Evolutionary conservation across 1,140 invertebrate species (phyloP), one percentile per base, ranked within the genome.

Genomic region (Belonocnema kinseyi): DNA sequence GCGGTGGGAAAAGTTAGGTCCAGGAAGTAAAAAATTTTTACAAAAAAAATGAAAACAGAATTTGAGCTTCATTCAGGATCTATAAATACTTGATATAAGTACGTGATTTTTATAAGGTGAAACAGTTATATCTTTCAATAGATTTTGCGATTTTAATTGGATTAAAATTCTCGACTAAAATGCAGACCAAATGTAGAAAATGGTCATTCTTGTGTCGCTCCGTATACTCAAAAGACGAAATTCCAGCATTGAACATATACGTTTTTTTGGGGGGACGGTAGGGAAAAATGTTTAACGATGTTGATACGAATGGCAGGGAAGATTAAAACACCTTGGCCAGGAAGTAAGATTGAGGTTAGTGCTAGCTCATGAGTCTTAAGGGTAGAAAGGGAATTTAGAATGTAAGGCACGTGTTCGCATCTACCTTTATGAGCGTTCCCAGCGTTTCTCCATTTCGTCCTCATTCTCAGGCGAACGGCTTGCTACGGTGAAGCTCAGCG

Each of bases 351-450:
- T 14, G 50, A 74, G 50, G 17, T 77, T 77, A 74, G 61, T 77
- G 75, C 78, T 71, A 77, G 72, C 75, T 58, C 80, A 54, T 61
- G 52, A 75, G 74, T 21, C 46, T 51, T 50, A 56, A 46, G 52
- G 77, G 72, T 80, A 75, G 76, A 76, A 79, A 70, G 75, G 78
- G 75, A 78, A 78, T 75, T 81, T 86, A 87, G 89, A 89, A 91
- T 91, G 90, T 90, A 87, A 88, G 83, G 88, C 90, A 91, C 89
- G 89, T 88, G 87, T 89, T 88, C 86, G 86, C 87, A 89, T 90
- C 88, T 86, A 84, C 86, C 88, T 90, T 91, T 91, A 91, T 89
- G 89, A 90, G 86, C 83, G 87, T 87, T 89, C 85, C 83, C 82
- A 74, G 84, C 85, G 85, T 89, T 90, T 86, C 86, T 85, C 85